These are phyloP conservation scores for Drosophila kuntzei DNA, from an alignment of 2,888 invertebrate species.

Conservation along the genomic window DNA sequence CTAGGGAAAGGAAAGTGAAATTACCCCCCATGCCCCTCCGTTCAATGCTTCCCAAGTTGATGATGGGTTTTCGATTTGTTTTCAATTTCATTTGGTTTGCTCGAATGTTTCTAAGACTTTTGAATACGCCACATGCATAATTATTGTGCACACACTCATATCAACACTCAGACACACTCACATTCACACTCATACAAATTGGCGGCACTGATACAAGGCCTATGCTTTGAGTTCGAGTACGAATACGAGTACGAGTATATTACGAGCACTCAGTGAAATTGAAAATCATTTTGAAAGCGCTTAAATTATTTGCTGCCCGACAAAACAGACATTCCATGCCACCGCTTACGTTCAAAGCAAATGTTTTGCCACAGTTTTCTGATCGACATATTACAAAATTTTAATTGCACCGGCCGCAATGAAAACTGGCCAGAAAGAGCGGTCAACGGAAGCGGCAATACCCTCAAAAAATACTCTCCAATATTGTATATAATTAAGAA, in stretches of 20 bases:
- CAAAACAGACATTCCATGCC: slow-evolving; percentile 68
- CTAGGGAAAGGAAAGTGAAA: slow-evolving; percentile 77
- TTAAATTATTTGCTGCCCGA: slow-evolving; percentile 72
- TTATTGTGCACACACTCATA: slow-evolving; percentile 61
- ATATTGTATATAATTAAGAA: slow-evolving; percentile 4
- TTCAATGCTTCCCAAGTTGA: slow-evolving; percentile 1
- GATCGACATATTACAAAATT: slow-evolving; percentile 73
- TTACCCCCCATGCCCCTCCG: slow-evolving; percentile 24
- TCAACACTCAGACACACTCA: slow-evolving; percentile 13
- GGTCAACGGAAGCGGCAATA: slow-evolving; percentile 31
- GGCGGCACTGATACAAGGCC: slow-evolving; percentile 58
- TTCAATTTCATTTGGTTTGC: slow-evolving; percentile 70
- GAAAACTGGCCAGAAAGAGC: slow-evolving; percentile 34
- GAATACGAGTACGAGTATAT: slow-evolving; percentile 11
- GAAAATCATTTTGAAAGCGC: slow-evolving; percentile 77
- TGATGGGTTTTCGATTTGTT: slow-evolving; percentile 62
- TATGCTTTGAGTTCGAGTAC: slow-evolving; percentile 23
- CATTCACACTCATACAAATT: slow-evolving; percentile 29
- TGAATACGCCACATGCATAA: slow-evolving; percentile 75
- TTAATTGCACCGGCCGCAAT: slow-evolving; percentile 66
- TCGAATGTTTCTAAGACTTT: slow-evolving; percentile 71
- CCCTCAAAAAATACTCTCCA: slow-evolving; percentile 15
- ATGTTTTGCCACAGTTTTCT: slow-evolving; percentile 68
- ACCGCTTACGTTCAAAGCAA: slow-evolving; percentile 63
- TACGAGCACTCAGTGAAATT: slow-evolving; percentile 67